A percentile compares a stretch with the other conserved stretches of the same genome.
phyloP scores from a whole-genome alignment of 2,113 vertebrate species.

The Myxocyprinus asiaticus region DNA sequence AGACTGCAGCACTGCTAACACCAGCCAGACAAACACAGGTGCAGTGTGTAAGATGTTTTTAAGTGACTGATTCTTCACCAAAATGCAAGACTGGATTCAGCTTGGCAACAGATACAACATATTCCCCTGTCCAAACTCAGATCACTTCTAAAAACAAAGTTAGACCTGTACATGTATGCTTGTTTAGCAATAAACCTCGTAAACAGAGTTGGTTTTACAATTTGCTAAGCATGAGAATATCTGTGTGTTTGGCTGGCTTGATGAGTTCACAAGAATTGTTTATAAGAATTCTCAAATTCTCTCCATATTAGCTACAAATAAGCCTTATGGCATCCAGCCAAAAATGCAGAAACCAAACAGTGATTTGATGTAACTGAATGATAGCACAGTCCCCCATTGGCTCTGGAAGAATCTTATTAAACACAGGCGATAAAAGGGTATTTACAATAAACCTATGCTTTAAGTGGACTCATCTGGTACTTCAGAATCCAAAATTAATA shows the following conservation, averaged over 20 bases:
- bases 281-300: slow-evolving; percentile 40
- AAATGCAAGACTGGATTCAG: no score
- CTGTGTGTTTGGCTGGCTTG: not conserved
- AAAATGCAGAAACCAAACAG: slow-evolving; percentile 39
- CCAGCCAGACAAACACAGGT: slow-evolving; percentile 2
- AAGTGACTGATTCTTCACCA: not conserved
- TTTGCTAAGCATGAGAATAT: not conserved
- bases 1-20: not conserved
- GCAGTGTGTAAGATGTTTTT: not conserved
- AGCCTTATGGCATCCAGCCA: not conserved
- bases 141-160: no score
- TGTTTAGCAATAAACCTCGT: not conserved
- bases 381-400: slow-evolving; percentile 8
- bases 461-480: slow-evolving; percentile 27
- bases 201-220: not conserved
- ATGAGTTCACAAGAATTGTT: slow-evolving; percentile 9
- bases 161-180: not conserved
- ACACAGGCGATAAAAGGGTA: slow-evolving; percentile 23
- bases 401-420: slow-evolving; percentile 7
- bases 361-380: slow-evolving; percentile 9
- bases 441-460: slow-evolving; percentile 37
- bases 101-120: no score
- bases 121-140: no score
- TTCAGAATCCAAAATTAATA: slow-evolving; percentile 32
- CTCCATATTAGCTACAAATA: slow-evolving; percentile 31